Evolutionary conservation across 2,113 vertebrate genomes (phyloP).

Genomic region (Irena cyanogastra): DNA sequence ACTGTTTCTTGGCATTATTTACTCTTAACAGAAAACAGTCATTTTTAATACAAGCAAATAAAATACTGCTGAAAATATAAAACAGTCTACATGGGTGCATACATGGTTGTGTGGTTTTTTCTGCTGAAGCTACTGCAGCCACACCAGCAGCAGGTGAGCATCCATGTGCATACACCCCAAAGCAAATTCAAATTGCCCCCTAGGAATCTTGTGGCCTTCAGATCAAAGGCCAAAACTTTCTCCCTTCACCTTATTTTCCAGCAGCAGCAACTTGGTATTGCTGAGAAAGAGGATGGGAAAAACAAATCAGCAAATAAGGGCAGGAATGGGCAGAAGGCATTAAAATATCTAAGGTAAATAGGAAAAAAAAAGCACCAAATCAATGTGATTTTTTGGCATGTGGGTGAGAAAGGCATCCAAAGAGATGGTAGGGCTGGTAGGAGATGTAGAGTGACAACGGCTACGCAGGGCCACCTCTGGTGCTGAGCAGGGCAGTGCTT

Average conservation of each 20-base stretch:
- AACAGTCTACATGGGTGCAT: not conserved
- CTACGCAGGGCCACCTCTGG: fast-evolving
- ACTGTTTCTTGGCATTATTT: not conserved
- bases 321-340: fast-evolving
- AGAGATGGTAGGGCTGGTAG: not conserved
- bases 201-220: not conserved
- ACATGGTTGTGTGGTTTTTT: fast-evolving
- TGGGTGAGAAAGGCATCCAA: not conserved
- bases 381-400: not conserved
- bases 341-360: not conserved
- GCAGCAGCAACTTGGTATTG: not conserved
- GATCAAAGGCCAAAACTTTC: not conserved
- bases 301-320: not conserved
- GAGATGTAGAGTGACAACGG: not conserved
- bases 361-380: not conserved
- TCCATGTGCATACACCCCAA: not conserved
- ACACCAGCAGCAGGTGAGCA: not conserved
- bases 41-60: not conserved
- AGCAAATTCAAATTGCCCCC: not conserved
- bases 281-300: not conserved
- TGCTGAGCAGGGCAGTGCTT: not conserved
- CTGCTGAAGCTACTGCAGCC: not conserved
- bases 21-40: not conserved
- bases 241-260: not conserved
- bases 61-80: not conserved